Evolutionary conservation across 2,888 invertebrate species (phyloP).

Genomic region (Calameuta pallipes): DNA sequence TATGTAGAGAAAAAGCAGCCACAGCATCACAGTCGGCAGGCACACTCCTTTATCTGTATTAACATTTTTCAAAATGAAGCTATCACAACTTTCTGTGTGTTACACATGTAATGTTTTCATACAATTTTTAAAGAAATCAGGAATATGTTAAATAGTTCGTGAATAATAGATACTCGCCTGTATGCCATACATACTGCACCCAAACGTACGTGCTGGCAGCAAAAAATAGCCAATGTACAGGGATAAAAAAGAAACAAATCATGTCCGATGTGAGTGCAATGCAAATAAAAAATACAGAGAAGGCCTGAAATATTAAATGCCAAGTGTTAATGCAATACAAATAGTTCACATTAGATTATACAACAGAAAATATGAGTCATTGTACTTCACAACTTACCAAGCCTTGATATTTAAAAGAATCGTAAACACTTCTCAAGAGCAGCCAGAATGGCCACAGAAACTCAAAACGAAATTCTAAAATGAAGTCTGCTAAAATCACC

Average conservation of each 20-base stretch:
- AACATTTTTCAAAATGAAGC: constrained; percentile 7
- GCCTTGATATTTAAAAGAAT: constrained; percentile 98
- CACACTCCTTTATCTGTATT: constrained; percentile 88
- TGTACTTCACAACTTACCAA: constrained; percentile 76
- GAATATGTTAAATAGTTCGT: not conserved
- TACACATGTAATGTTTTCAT: constrained; percentile 13
- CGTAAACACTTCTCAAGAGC: constrained; percentile 93
- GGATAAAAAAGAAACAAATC: constrained; percentile 99
- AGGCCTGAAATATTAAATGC: constrained; percentile 77
- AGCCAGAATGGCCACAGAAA: constrained; percentile 99
- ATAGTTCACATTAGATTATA: not conserved
- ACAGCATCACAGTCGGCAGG: constrained; percentile 92
- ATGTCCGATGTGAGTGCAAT: constrained; percentile 98
- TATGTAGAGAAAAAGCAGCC: constrained; percentile 94
- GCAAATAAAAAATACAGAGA: constrained; percentile 97
- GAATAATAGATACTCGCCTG: constrained; percentile 73
- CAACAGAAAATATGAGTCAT: not conserved
- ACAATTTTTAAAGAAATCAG: not conserved
- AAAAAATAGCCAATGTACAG: constrained; percentile 97
- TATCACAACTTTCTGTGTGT: not conserved
- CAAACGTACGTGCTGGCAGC: constrained; percentile 98
- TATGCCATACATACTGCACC: constrained; percentile 98
- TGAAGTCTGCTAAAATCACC: constrained; percentile 94
- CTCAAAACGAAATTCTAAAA: constrained; percentile 98
- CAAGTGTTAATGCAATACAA: constrained; percentile 14